Evolutionary conservation across 2,888 invertebrate species (phyloP).

Genomic region (Lymantria monacha): DNA sequence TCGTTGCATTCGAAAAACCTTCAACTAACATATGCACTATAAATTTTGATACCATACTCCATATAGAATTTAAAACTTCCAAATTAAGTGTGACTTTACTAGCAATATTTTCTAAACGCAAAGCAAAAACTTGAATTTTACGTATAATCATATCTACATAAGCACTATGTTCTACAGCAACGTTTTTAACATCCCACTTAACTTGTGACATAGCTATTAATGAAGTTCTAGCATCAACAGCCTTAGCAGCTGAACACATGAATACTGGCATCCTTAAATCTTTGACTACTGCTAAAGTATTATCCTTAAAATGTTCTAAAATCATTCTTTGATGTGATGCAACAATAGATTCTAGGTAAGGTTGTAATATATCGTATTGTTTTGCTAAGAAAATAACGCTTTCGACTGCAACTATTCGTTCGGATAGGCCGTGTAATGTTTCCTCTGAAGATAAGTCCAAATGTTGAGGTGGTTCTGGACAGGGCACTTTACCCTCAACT

Average conservation of each 20-base stretch:
- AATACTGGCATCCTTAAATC: slow-evolving; percentile 94
- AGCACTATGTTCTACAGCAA: slow-evolving; percentile 95
- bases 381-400: slow-evolving; percentile 94
- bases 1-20: slow-evolving; percentile 94
- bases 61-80: slow-evolving; percentile 87
- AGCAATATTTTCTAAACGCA: slow-evolving; percentile 88
- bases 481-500: slow-evolving; percentile 49
- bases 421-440: slow-evolving; percentile 90
- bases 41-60: slow-evolving; percentile 94
- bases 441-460: slow-evolving; percentile 79
- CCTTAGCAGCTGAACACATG: slow-evolving; percentile 90
- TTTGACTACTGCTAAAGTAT: slow-evolving; percentile 86
- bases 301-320: slow-evolving; percentile 87
- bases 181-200: slow-evolving; percentile 97
- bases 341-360: slow-evolving; percentile 92
- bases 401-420: slow-evolving; percentile 95
- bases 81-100: slow-evolving; percentile 86
- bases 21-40: slow-evolving; percentile 95
- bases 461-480: slow-evolving; percentile 55
- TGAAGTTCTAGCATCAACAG: slow-evolving; percentile 89
- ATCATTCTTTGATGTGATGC: slow-evolving; percentile 86
- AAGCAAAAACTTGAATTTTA: slow-evolving; percentile 89
- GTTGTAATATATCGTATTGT: slow-evolving; percentile 92
- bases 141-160: slow-evolving; percentile 91
- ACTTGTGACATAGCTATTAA: slow-evolving; percentile 94